Evolutionary conservation across 2,113 vertebrate genomes (phyloP).

Genomic region (Hirundichthys speculiger): DNA sequence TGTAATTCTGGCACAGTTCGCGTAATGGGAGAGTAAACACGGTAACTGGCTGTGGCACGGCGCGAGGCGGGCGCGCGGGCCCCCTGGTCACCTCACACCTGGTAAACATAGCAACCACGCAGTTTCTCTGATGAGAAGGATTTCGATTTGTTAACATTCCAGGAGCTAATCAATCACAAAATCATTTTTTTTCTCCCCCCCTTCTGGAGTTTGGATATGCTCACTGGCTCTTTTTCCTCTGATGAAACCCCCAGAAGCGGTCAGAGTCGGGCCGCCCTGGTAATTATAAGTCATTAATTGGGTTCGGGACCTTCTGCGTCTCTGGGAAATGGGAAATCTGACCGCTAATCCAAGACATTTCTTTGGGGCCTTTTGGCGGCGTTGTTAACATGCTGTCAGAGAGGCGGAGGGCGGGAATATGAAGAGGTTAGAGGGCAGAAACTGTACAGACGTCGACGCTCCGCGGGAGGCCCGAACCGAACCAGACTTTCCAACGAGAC

Average conservation of each 20-base stretch:
- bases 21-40: slow-evolving; percentile 78
- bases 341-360: slow-evolving; percentile 81
- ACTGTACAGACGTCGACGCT: slow-evolving; percentile 14
- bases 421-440: slow-evolving; percentile 52
- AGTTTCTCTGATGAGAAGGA: neutral
- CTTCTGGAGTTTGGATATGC: slow-evolving; percentile 18
- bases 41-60: slow-evolving; percentile 39
- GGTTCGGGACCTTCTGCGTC: slow-evolving; percentile 88
- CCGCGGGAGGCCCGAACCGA: slow-evolving; percentile 20
- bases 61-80: slow-evolving; percentile 14
- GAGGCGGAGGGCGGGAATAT: slow-evolving; percentile 43
- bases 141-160: slow-evolving; percentile 4
- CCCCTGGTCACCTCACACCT: too few relatives aligned
- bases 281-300: slow-evolving; percentile 96
- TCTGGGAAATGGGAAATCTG: slow-evolving; percentile 85
- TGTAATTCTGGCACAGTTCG: slow-evolving; percentile 71
- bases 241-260: slow-evolving; percentile 68
- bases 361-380: slow-evolving; percentile 51
- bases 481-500: neutral
- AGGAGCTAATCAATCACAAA: slow-evolving; percentile 39
- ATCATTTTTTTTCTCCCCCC: neutral
- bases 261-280: slow-evolving; percentile 69
- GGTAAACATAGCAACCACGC: too few relatives aligned
- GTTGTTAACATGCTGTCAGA: slow-evolving; percentile 71
- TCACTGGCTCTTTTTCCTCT: slow-evolving; percentile 23